Base-by-base conservation (phyloP, 2,113 vertebrate species). In the Carettochelys insculpta region DNA sequence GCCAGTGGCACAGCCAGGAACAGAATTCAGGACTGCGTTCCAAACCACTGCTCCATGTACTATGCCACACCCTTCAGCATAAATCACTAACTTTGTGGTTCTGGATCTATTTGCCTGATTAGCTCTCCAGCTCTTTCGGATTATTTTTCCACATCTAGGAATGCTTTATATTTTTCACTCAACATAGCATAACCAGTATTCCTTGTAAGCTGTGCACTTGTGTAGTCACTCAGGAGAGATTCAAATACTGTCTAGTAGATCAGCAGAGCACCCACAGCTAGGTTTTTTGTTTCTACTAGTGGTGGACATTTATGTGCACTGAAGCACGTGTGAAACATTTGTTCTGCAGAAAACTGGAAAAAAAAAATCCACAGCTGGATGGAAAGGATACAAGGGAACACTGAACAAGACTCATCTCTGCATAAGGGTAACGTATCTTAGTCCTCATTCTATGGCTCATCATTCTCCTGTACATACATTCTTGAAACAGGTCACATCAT, bases 361-460 rank as follows among this genome's bases (percentile, higher is more conserved):
- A n/a, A n/a, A n/a, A n/a, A n/a, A n/a, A n/a, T n/a, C n/a, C 14
- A 50, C 14, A 50, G 11, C 11, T 50, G 48, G 48, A 50, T 50
- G 48, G 48, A 50, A 50, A 50, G 14, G 48, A 50, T 50, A 12
- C 11, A 14, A 50, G 11, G 14, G 48, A 50, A 50, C 14, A 50
- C 14, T 14, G 48, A 50, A 50, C n/a, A 85, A 1, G 1, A 2
- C 6, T 65, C 78, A 1, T 4, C 14, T 10, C 61, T n/a, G 4
- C 8, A 6, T 65, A 65, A 17, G 27, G 86, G 73, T 45, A 90
- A 73, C 31, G 16, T 58, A 56, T 1, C 14, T 8, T 3, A 79
- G 56, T 5, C 41, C 82, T 78, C 43, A 53, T 22, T n/a, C 47
- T 2, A 17, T 0, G 76, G n/a, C 27, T 53, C 0, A 85, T 11